A percentile compares a stretch with the other conserved stretches of the same genome.
Conservation (phyloP, 2,797 vertebrate species). For the Fistularia tabacaria region DNA sequence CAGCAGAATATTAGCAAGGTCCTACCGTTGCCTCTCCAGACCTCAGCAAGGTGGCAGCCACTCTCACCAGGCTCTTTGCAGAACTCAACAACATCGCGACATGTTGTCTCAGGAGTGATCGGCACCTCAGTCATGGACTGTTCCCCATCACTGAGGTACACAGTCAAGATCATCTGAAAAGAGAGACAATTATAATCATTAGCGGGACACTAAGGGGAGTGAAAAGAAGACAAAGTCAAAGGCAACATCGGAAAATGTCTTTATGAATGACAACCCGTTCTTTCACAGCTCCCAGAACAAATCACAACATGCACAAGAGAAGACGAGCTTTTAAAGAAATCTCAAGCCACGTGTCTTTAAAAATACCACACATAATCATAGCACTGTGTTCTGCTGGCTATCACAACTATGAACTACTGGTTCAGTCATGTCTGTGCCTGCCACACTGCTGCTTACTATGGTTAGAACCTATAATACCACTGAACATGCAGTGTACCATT, state of each 20-base stretch:
- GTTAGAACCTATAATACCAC: slow-evolving; percentile 25
- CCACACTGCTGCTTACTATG: slow-evolving; percentile 40
- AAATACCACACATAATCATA: too few species aligned
- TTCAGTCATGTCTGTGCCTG: slow-evolving; percentile 45
- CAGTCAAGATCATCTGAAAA: slow-evolving; percentile 93
- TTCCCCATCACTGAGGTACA: slow-evolving; percentile 97
- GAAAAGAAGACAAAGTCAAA: background rate
- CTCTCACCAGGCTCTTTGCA: slow-evolving; percentile 97
- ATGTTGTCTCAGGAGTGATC: slow-evolving; percentile 96
- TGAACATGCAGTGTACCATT: slow-evolving; percentile 13
- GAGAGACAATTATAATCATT: background rate
- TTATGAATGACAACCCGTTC: background rate
- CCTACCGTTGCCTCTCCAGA: slow-evolving; percentile 96
- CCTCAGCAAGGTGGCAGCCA: slow-evolving; percentile 94
- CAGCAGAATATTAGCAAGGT: background rate
- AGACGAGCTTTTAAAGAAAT: too few species aligned
- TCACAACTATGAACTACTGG: slow-evolving; percentile 20
- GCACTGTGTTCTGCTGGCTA: slow-evolving; percentile 11
- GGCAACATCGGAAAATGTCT: too few species aligned
- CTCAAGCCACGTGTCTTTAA: too few species aligned
- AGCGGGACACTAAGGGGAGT: too few species aligned
- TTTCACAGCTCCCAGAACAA: background rate
- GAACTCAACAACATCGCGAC: slow-evolving; percentile 96
- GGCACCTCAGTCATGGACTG: slow-evolving; percentile 95
- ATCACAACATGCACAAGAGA: too few species aligned